Conservation (phyloP, 2,797 vertebrate species). For the Luscinia megarhynchos region DNA sequence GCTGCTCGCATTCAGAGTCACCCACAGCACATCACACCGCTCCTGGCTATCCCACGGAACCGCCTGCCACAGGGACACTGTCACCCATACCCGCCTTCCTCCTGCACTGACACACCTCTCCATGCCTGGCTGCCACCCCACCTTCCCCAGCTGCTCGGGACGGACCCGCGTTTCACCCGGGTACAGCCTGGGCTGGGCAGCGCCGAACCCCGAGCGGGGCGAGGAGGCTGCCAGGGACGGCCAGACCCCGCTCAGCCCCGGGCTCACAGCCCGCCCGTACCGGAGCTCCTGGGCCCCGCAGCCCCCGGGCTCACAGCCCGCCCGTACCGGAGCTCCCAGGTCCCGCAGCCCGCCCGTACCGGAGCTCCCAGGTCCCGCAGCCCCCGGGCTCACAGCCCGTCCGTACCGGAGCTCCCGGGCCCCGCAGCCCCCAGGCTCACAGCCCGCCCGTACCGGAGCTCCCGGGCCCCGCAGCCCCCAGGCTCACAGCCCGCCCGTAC, state of each 20-base stretch:
- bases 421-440: no score
- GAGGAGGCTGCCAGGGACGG: not conserved
- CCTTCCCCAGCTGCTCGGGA: not conserved
- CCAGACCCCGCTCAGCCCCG: not conserved
- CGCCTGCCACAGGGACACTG: not conserved
- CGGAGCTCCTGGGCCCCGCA: not conserved
- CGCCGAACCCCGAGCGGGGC: not conserved
- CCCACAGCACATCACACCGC: accelerated
- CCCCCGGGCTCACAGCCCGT: not conserved
- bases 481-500: not conserved
- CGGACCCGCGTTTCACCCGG: accelerated
- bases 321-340: not conserved
- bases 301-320: not conserved
- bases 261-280: not conserved
- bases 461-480: not conserved
- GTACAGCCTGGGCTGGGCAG: accelerated
- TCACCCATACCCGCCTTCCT: accelerated
- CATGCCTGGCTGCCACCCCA: accelerated
- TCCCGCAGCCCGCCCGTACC: not conserved
- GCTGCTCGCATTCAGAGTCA: not conserved
- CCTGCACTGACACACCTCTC: not conserved
- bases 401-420: not conserved
- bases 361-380: not conserved
- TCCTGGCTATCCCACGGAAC: not conserved
- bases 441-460: not conserved